These are phyloP conservation scores for Umimayanthus chanpuru DNA, from an alignment of 92 coral and sea anemone genomes.

Conservation along the genomic window DNA sequence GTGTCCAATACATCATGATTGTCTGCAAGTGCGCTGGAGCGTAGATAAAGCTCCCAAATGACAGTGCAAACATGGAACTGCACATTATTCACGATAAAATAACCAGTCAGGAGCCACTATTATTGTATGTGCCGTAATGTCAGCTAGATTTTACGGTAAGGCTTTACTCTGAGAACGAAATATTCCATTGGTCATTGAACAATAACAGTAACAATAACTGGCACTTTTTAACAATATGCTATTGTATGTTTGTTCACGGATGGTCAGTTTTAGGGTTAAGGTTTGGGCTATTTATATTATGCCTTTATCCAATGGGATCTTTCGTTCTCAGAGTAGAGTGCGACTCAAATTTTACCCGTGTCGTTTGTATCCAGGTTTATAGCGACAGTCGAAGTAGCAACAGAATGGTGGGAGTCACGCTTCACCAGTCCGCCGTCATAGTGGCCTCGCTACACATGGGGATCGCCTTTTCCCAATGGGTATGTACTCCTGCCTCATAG, in stretches of 20 bases:
- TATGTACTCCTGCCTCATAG: slow-evolving; percentile 40
- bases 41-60: neutral
- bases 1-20: no score
- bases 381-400: slow-evolving; percentile 68
- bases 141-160: neutral
- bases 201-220: no score
- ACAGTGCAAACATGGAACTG: neutral
- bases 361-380: slow-evolving; percentile 63
- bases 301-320: no score
- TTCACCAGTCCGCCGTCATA: slow-evolving; percentile 93
- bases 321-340: no score
- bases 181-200: no score
- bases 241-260: no score
- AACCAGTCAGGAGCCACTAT: neutral
- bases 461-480: slow-evolving; percentile 92
- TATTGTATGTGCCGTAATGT: neutral
- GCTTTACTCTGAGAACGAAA: no score
- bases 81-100: neutral
- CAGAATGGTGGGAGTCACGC: slow-evolving; percentile 85
- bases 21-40: neutral
- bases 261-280: no score
- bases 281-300: no score
- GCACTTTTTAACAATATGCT: no score
- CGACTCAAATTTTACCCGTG: neutral
- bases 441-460: slow-evolving; percentile 88